Base-by-base conservation (phyloP, 2,888 invertebrate genomes). In the Calephelis perditalis region DNA sequence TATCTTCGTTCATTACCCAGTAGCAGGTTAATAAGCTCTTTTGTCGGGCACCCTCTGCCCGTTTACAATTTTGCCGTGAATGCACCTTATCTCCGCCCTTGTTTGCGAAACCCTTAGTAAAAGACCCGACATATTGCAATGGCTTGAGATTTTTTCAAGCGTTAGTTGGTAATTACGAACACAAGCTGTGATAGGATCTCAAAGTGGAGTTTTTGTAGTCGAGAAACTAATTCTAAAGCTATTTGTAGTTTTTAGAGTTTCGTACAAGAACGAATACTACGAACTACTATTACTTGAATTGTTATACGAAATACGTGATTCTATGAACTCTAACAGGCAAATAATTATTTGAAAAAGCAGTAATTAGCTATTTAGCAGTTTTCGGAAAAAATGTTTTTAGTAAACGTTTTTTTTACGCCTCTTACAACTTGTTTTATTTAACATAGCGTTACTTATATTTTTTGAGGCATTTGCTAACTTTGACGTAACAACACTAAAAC, bases 1-100 rank as follows among this genome's bases (percentile, higher is more conserved):
- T 82, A 81, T 84, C 80, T 77, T 74, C 78, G 78, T 86, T 81
- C 82, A 86, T 86, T 86, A 84, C 79, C 82, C 81, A 82, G 81
- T 79, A 81, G 79, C 74, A 77, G 84, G 86, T 84, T 87, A 87
- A 87, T 86, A 86, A 82, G 82, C 78, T 82, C 82, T 82, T 86
- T 87, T 88, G 86, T 87, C 73, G 76, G 72, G 63, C 68, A 68
- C 73, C 71, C 82, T 77, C 76, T 70, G 65, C 73, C 77, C 79
- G 81, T 82, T 85, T 77, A 87, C 84, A 85, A 85, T 86, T 85
- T 83, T 68, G 74, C 79, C 75, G 74, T 88, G 86, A 89, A 88
- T 87, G 81, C 82, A 79, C 77, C 85, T 85, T 84, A 85, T 85
- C 86, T 84, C 77, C 76, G 71, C 75, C 72, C 75, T 71, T 86